Evolutionary conservation across 2,113 vertebrate species (phyloP), one percentile per base, ranked within the genome.

Genomic region (Sylvia atricapilla): DNA sequence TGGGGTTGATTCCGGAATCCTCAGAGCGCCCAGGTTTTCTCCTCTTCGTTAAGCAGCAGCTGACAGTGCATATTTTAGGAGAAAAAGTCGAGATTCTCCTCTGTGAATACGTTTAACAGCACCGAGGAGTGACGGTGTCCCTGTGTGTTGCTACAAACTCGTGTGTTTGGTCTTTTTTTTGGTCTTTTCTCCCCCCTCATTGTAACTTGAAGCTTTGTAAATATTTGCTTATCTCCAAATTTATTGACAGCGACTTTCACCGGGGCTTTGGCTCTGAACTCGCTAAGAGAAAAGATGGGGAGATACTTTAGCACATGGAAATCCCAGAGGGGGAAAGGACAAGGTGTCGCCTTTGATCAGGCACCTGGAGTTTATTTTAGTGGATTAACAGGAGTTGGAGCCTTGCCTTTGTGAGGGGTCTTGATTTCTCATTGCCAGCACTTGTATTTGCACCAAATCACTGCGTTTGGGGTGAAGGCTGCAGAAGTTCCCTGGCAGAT

Each of bases 161-260:
- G 1, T 8, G 20, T 52, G 13, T 6, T 25, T 39, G 10, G 25
- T 24, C 3, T 15, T 39, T 21, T 39, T 21, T 30, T 11, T 10
- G 9, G 2, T 6, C 14, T 22, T 52, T 21, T 2, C 5, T 21
- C 15, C 4, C 18, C 3, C 3, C 0, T 7, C 8, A 0, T 30
- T 66, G 79, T 88, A 84, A 81, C 68, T 49, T 75, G 72, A 75
- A 66, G 31, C 69, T 89, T 39, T 17, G 47, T 41, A 31, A 80
- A 77, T 24, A 56, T 93, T 84, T 76, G 49, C 68, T 92, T 47
- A 35, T 53, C 46, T 87, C 33, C 33, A 6, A 20, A 53, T 46
- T 31, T 35, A 50, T 22, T 67, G 62, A 2, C 35, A 27, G 66
- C 0, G 2, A 35, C 63, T 95, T 83, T 63, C 35, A 2, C 50